These are phyloP conservation scores for Psammodynastes pulverulentus DNA, from an alignment of 2,113 vertebrate genomes.

Conservation along the genomic window DNA sequence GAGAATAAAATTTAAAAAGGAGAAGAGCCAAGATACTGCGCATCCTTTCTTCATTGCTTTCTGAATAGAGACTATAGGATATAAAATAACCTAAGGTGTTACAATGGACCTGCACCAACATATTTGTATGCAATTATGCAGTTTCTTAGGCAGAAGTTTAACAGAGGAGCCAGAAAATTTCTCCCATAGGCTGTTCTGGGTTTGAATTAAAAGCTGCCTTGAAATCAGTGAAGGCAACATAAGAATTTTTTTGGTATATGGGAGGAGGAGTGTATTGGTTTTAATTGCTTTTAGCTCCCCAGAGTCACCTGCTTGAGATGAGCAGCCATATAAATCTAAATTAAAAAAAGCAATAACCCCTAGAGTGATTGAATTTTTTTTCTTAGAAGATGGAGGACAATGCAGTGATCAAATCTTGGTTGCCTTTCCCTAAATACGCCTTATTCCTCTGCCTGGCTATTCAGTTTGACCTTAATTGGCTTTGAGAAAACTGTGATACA, in stretches of 20 bases:
- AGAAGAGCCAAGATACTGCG: neutral
- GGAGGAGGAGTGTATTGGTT: neutral
- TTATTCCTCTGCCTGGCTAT: neutral
- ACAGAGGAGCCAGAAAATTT: neutral
- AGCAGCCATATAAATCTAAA: neutral
- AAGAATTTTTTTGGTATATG: neutral
- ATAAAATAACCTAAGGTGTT: neutral
- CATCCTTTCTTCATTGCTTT: neutral
- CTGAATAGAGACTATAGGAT: neutral
- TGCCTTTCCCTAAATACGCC: neutral
- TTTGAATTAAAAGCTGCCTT: neutral
- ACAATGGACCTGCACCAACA: neutral
- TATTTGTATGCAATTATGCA: neutral
- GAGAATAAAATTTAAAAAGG: neutral
- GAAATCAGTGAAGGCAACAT: neutral
- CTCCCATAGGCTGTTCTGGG: neutral
- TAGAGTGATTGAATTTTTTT: neutral
- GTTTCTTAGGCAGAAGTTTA: neutral
- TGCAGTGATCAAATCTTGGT: neutral
- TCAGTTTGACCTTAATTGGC: neutral
- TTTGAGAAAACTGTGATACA: neutral
- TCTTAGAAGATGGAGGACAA: neutral
- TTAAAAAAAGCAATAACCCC: neutral
- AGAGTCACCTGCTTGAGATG: neutral
- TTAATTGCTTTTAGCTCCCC: neutral